Conservation (phyloP, 2,888 invertebrate species). For the Leucania comma region DNA sequence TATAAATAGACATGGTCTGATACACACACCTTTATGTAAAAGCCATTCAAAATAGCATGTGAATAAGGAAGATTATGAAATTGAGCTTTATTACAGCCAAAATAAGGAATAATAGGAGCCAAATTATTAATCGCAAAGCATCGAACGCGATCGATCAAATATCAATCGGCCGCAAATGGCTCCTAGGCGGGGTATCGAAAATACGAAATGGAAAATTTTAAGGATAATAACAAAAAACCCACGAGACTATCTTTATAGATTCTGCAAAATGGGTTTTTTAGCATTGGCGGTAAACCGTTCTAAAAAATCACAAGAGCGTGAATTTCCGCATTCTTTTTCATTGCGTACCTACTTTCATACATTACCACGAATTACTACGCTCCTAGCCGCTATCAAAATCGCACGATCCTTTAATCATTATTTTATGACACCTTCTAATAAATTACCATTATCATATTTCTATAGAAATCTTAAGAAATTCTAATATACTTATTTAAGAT, state of each 20-base stretch:
- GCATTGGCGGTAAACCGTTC: constrained; percentile 43
- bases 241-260: constrained; percentile 23
- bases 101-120: constrained; percentile 60
- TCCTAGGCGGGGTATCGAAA: constrained; percentile 47
- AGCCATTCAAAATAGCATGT: constrained; percentile 65
- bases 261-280: constrained; percentile 40
- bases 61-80: constrained; percentile 63
- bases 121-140: constrained; percentile 48
- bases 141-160: constrained; percentile 33
- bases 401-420: constrained; percentile 65
- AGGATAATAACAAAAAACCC: constrained; percentile 43
- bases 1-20: constrained; percentile 58
- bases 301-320: constrained; percentile 45
- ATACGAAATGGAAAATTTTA: constrained; percentile 56
- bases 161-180: constrained; percentile 35
- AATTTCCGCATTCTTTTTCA: constrained; percentile 39
- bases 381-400: constrained; percentile 73
- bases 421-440: constrained; percentile 58
- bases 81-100: constrained; percentile 66
- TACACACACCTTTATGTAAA: constrained; percentile 51
- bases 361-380: constrained; percentile 69
- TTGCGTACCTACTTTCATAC: constrained; percentile 64
- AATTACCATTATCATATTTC: constrained; percentile 36
- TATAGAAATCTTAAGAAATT: constrained; percentile 48
- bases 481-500: constrained; percentile 30